These are phyloP conservation scores for Phrynosoma blainvillii DNA, from an alignment of 2,113 vertebrate species.

Conservation along the genomic window DNA sequence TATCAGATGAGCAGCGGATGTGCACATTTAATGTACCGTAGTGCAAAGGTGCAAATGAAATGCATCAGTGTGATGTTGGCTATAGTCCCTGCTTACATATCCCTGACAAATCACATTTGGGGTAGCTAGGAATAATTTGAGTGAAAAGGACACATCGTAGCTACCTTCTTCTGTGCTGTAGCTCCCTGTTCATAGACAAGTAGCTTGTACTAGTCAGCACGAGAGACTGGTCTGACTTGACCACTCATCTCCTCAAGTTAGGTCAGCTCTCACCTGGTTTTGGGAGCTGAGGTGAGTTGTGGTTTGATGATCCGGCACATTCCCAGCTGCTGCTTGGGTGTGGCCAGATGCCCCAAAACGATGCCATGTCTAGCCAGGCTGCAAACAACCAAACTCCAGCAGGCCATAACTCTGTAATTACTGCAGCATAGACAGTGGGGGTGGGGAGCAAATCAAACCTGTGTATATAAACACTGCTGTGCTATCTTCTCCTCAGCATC, in stretches of 20 bases:
- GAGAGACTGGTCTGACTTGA: not conserved
- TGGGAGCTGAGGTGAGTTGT: not conserved
- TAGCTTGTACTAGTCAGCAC: too few species aligned
- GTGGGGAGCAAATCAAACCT: constrained; percentile 1
- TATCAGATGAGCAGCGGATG: too few species aligned
- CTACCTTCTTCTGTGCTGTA: not conserved
- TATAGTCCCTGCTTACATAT: too few species aligned
- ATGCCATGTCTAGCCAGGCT: constrained; percentile 35
- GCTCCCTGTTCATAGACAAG: not conserved
- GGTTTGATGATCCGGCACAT: constrained; percentile 32
- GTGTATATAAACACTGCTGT: constrained; percentile 35
- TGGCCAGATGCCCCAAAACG: constrained; percentile 22
- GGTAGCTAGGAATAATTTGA: not conserved
- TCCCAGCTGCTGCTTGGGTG: constrained; percentile 32
- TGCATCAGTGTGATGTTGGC: not conserved
- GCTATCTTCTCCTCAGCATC: constrained; percentile 30
- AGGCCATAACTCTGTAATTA: constrained; percentile 39
- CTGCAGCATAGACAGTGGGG: constrained; percentile 20
- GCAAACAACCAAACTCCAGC: constrained; percentile 27
- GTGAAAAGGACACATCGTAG: not conserved
- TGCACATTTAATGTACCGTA: too few species aligned
- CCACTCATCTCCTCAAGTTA: not conserved
- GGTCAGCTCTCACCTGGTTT: not conserved
- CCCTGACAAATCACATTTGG: not conserved
- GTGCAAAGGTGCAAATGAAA: not conserved